Base-by-base conservation (phyloP, 1,140 invertebrate species). In the Nomia melanderi region DNA sequence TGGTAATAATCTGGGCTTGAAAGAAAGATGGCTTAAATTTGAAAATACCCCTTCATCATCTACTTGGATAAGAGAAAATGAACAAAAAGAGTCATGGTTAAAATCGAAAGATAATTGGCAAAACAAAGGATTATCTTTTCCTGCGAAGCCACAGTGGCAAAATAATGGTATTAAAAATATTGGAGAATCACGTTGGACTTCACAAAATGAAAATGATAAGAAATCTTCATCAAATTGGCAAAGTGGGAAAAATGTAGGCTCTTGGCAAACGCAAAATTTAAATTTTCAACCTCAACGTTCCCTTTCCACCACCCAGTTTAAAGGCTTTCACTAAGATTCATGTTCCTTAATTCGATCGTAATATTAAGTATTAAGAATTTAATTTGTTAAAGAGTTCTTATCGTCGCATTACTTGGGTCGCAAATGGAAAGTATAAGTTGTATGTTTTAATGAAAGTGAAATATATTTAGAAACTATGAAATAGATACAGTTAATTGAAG, bases 81-180 rank as follows among this genome's bases (percentile, higher is more conserved):
- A 81, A 33, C 36, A 59, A 20, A 33, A 47, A 8, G 56, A 83
- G 20, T 20, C 62, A 17, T 85, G 86, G 85, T n/a, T 53, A 29
- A 82, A 83, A 33, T 29, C 60, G 11, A 83, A 79, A 67, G 70
- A 85, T n/a, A 71, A 36, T 77, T 87, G 86, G 86, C 83, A 85
- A 25, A 87, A 65, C 36, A 87, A 79, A 66, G 74, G 75, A 41
- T 31, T 59, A 56, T 20, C 70, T 56, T 63, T 76, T 39, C 14
- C 31, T 25, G 23, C 50, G 1, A 88, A 87, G 63, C 54, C 69
- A 27, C 41, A 78, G 8, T 83, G 86, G 70, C 78, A 84, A 64
- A 79, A 67, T 31, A 79, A 54, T 41, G 20, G 50, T 20, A 77
- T 65, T 66, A 72, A 74, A 53, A 83, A 39, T 29, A n/a, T 70